Evolutionary conservation across 2,888 invertebrate genomes (phyloP), one percentile per base, ranked within the genome.

Genomic region (Temnothorax unifasciatus): DNA sequence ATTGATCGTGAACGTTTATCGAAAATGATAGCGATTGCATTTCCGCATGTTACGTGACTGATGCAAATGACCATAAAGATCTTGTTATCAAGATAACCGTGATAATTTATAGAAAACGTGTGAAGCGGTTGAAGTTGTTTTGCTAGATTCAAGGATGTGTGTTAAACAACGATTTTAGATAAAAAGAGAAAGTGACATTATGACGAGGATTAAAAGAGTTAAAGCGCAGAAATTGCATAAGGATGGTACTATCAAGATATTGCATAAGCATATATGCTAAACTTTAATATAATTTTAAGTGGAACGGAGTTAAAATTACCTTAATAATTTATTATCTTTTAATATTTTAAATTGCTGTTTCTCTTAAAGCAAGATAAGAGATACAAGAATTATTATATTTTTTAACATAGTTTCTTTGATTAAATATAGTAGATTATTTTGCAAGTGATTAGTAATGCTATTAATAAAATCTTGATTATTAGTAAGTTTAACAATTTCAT

Each of bases 171-270:
- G 38, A 13, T 81, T 57, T 29, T 15, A 25, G 52, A 59, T 73
- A 64, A 85, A 83, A 77, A 83, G 85, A 83, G 83, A 85, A 85
- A 83, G 85, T 76, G 57, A 47, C 25, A 47, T 1, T 64, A 11
- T 11, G 0, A 74, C 4, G 29, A 68, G 41, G 8, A 82, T 73
- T 82, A 74, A 54, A 54, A 9, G 21, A 64, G 29, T 41, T 59
- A 15, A 68, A 54, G 29, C 41, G 15, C 38, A n/a, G 6, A 21
- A 54, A 68, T 66, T 79, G 44, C 44, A 52, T 69, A 11, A 47
- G 13, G 44, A 52, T n/a, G 63, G 21, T 50, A 47, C 3, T 13
- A n/a, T 47, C 52, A 41, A 57, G 50, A n/a, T 25, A 11, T 63
- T 75, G 29, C 41, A 41, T 18, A 41, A 34, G 13, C n/a, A 38